Evolutionary conservation across 2,797 vertebrate genomes (phyloP).

Genomic region (Hemitrygon akajei): DNA sequence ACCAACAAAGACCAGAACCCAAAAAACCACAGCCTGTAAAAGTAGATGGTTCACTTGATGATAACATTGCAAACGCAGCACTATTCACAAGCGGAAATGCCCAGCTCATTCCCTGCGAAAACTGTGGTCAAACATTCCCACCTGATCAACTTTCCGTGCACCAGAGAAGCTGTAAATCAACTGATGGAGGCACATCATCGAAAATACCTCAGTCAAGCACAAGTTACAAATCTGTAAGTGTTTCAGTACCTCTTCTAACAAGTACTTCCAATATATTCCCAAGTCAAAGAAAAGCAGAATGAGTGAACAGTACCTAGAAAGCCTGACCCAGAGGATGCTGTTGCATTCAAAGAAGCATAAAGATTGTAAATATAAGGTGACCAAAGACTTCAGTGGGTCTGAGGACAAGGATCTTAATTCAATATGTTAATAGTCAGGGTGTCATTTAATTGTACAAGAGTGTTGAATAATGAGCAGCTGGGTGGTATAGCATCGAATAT

Average conservation of each 20-base stretch:
- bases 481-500: not conserved
- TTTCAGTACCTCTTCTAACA: not conserved
- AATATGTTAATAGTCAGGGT: not conserved
- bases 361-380: not conserved
- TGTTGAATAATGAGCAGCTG: not conserved
- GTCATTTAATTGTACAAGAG: not conserved
- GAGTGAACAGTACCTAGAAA: not conserved
- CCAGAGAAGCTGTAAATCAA: constrained; percentile 51
- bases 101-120: constrained; percentile 54
- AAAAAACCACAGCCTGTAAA: constrained; percentile 45
- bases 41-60: not conserved
- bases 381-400: not conserved
- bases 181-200: not conserved
- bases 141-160: constrained; percentile 56
- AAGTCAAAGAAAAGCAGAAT: not conserved
- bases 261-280: not conserved
- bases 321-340: not conserved
- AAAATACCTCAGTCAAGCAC: constrained; percentile 8
- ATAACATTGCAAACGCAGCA: constrained; percentile 45
- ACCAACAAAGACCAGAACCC: constrained; percentile 53
- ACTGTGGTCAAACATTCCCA: constrained; percentile 55
- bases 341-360: not conserved
- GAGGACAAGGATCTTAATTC: not conserved
- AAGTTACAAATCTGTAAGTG: constrained; percentile 39
- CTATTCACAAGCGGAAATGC: constrained; percentile 50